Evolutionary conservation across 1,140 invertebrate species (phyloP).

Genomic region (Diprion similis): DNA sequence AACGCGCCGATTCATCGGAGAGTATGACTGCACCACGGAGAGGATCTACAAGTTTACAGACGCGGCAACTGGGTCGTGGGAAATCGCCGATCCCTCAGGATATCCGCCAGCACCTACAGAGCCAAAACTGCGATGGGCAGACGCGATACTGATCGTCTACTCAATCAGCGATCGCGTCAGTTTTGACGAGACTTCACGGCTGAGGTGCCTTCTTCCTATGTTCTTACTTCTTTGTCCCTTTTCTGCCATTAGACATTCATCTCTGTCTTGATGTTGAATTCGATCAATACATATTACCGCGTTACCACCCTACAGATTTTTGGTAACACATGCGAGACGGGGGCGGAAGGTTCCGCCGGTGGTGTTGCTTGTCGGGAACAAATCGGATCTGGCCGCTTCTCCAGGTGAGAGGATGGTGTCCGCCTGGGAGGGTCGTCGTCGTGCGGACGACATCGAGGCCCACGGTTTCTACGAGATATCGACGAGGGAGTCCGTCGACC

Average conservation of each 20-base stretch:
- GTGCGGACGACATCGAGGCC: conserved; percentile 80
- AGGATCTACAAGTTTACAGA: conserved; percentile 68
- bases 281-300: neutral
- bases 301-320: conserved; percentile 25
- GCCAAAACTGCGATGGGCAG: conserved; percentile 81
- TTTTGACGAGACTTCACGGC: conserved; percentile 82
- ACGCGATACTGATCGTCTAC: conserved; percentile 86
- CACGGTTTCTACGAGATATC: conserved; percentile 85
- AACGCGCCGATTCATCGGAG: conserved; percentile 82
- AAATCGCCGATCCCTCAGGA: conserved; percentile 38
- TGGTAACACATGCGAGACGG: conserved; percentile 58
- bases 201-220: conserved; percentile 66
- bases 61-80: conserved; percentile 29
- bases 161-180: conserved; percentile 84
- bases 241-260: neutral
- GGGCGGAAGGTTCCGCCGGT: conserved; percentile 70
- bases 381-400: conserved; percentile 71
- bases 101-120: conserved; percentile 53
- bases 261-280: neutral
- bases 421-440: conserved; percentile 72
- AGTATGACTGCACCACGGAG: conserved; percentile 82
- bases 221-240: neutral
- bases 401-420: conserved; percentile 77
- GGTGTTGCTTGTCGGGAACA: conserved; percentile 79
- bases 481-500: conserved; percentile 80